These are phyloP conservation scores for Dynastes grantii DNA, from an alignment of 2,888 invertebrate genomes.

Conservation along the genomic window DNA sequence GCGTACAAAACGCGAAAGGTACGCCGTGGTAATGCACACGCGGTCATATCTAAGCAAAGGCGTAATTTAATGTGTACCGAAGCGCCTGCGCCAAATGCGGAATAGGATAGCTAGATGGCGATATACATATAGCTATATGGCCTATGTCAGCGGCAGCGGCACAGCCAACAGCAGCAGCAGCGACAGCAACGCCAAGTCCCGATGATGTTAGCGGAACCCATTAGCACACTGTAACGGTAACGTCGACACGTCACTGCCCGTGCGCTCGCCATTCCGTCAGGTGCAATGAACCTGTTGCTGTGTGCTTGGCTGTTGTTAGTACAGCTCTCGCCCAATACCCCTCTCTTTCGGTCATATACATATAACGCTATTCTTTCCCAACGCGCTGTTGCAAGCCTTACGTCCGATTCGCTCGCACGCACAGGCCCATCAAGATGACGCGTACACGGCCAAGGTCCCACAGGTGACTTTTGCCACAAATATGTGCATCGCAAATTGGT, in stretches of 20 bases:
- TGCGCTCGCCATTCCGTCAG: conserved; percentile 69
- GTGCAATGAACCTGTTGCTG: conserved; percentile 69
- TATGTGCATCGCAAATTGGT: conserved; percentile 61
- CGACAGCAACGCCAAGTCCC: conserved; percentile 50
- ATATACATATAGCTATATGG: neutral
- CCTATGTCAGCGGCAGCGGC: conserved; percentile 5
- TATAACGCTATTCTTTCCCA: conserved; percentile 11
- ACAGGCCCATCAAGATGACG: conserved; percentile 32
- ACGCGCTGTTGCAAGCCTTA: neutral
- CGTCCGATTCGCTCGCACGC: conserved; percentile 43
- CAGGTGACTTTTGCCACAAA: conserved; percentile 61
- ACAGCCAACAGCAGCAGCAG: neutral
- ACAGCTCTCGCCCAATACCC: conserved; percentile 35
- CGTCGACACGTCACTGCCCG: conserved; percentile 65
- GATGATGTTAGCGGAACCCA: conserved; percentile 68
- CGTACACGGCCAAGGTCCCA: conserved; percentile 60
- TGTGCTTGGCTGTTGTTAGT: conserved; percentile 53
- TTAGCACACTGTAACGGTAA: conserved; percentile 68
- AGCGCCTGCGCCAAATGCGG: conserved; percentile 57
- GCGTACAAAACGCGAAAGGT: neutral
- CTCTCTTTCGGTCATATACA: conserved; percentile 55
- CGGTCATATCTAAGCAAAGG: conserved; percentile 26
- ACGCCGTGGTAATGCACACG: neutral
- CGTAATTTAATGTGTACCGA: conserved; percentile 20
- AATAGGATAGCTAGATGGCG: conserved; percentile 54